Evolutionary conservation across 2,888 invertebrate genomes (phyloP).

Genomic region (Drosophila ustulata): DNA sequence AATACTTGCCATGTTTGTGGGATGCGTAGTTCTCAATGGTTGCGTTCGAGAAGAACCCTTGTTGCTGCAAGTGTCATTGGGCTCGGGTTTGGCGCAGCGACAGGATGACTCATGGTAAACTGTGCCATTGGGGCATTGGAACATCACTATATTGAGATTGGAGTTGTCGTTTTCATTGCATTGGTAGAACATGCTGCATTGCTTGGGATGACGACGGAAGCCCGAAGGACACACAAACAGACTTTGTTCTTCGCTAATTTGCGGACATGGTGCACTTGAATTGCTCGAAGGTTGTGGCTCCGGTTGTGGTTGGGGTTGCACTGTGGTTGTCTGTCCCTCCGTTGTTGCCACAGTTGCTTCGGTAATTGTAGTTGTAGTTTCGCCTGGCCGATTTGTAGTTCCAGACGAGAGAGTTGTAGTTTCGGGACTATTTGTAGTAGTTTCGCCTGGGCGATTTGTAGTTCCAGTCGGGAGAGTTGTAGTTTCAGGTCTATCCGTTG

Average conservation of each 20-base stretch:
- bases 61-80: conserved; percentile 82
- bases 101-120: conserved; percentile 90
- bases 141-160: conserved; percentile 90
- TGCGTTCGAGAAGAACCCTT: conserved; percentile 57
- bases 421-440: conserved; percentile 24
- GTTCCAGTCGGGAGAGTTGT: conserved; percentile 34
- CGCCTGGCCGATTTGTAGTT: conserved; percentile 24
- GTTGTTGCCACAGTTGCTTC: conserved; percentile 36
- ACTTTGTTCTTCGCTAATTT: conserved; percentile 87
- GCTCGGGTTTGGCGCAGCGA: conserved; percentile 89
- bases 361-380: conserved; percentile 26
- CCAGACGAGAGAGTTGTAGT: conserved; percentile 33
- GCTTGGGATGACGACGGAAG: conserved; percentile 92
- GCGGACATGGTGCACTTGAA: conserved; percentile 76
- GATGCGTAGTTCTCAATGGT: conserved; percentile 66
- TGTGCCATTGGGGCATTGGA: conserved; percentile 91
- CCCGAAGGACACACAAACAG: conserved; percentile 92
- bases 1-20: conserved; percentile 75
- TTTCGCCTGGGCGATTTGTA: conserved; percentile 11
- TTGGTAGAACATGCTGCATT: conserved; percentile 94
- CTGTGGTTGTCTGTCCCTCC: conserved; percentile 2
- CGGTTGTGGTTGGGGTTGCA: background rate
- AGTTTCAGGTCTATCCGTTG: conserved; percentile 45
- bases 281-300: conserved; percentile 27
- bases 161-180: conserved; percentile 89